Evolutionary conservation across 2,113 vertebrate genomes (phyloP), one percentile per base, ranked within the genome.

Genomic region (Daboia siamensis): DNA sequence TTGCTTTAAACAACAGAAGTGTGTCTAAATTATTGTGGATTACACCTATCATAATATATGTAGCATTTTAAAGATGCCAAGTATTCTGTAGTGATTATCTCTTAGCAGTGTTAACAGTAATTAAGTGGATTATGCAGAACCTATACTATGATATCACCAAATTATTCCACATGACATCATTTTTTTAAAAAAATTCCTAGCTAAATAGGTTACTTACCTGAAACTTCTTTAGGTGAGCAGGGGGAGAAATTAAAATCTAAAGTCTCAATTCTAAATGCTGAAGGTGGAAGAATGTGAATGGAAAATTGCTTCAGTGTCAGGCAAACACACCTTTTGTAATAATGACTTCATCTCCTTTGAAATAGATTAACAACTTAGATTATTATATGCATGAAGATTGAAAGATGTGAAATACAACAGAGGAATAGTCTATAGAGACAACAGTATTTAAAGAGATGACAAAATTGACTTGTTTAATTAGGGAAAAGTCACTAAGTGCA

Each of bases 141-240:
- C 3, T 9, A 33, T 85, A 84, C 33, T 26, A n/a, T 54, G 20
- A 74, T 33, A 23, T 57, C 17, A 87, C 12, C 11, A 11, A 87
- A 87, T 88, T 15, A 26, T 52, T 52, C 33, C 39, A 80, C 3
- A 5, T 29, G 33, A 88, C 9, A 87, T 87, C 29, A 56, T 80
- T n/a, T 5, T 33, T 39, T 90, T 3, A 46, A 46, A 2, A n/a
- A 57, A 69, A 57, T 44, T 52, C n/a, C 1, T 26, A 11, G 24
- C 13, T 46, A 88, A 89, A 89, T 64, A 48, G 61, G 24, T 89
- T 92, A 84, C 17, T 10, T 84, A 48, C 52, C 64, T 89, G 87
- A 96, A 95, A 95, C 23, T 10, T 84, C 15, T 11, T 57, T 24
- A 95, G 90, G 46, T 52, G 90, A 95, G 69, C 33, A 92, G 89